Base-by-base conservation (phyloP, 2,797 vertebrate species). In the Botia almorhae region DNA sequence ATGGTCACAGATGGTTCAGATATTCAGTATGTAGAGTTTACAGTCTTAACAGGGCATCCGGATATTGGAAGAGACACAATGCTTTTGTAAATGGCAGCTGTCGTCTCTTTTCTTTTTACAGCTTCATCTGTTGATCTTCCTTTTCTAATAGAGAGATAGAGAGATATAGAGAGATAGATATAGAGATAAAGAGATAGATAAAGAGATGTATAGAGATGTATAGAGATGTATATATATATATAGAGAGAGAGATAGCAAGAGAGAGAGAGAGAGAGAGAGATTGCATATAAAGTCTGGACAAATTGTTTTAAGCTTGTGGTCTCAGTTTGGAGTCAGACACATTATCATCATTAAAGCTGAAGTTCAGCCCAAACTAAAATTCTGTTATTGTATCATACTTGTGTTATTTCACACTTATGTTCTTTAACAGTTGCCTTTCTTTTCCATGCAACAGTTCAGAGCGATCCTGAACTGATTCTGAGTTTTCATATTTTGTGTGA, bases 271-370 rank as follows among this genome's bases (percentile, higher is more conserved):
- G 33, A 26, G 2, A 46, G 11, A 68, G 16, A 33, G 55, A 1
- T 43, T 43, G 39, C 55, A 46, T 72, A 8, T 8, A 43, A 43
- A 43, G 78, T 82, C 82, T 63, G 64, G 69, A 76, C 83, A 69
- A 86, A 90, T 82, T 81, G 39, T 83, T 81, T 60, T 5, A 53
- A 76, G 46, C 61, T 76, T 84, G 72, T 75, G 80, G 77, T 88
- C 55, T 82, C 60, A 58, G 48, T 80, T n/a, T 78, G 36, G 36
- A 39, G 36, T 39, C 36, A 43, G 8, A 71, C 16, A 0, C 7
- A 83, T 74, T 63, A 33, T 68, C 64, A 2, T 19, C 53, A 19
- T 55, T 55, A 55, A n/a, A 55, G 53, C 53, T 10, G 1, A 51
- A 51, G 4, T 51, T 2, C 10, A 43, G 10, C 39, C 39, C 1